Base-by-base conservation (phyloP, 2,888 invertebrate species). In the Cheilosia soror region DNA sequence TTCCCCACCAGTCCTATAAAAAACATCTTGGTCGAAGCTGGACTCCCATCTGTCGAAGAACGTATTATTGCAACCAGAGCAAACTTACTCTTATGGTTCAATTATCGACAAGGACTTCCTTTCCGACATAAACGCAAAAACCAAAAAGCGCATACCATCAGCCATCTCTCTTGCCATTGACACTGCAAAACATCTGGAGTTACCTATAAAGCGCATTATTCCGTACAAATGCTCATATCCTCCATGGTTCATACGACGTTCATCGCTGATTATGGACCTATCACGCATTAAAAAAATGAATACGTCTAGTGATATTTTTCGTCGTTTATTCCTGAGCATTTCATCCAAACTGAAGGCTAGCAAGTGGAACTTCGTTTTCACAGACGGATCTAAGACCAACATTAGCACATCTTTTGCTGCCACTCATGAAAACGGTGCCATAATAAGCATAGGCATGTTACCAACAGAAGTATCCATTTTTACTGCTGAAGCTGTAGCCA, bases 1-100 rank as follows among this genome's bases (percentile, higher is more conserved):
- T 84, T 69, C 15, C 65, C 69, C 11, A 78, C 68, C 7, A 62
- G 72, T n/a, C 55, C 69, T 20, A 83, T 63, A n/a, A 68, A 47
- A 63, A 68, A 63, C 25, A 78, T 78, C 5, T 25, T 77, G 11
- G 68, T 40, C 11, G 83, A 73, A 68, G 58, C 69, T 33, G 66
- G 42, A n/a, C n/a, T n/a, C n/a, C n/a, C n/a, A n/a, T n/a, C n/a
- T n/a, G n/a, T n/a, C n/a, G n/a, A n/a, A n/a, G n/a, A n/a, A n/a
- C n/a, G n/a, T n/a, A n/a, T n/a, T n/a, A n/a, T n/a, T n/a, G n/a
- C n/a, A n/a, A n/a, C n/a, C n/a, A n/a, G n/a, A n/a, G n/a, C n/a
- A n/a, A n/a, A n/a, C 42, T 9, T 42, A 13, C 42, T 13, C 2
- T 42, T 11, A 42, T 0, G 42, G 42, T 9, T 42, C 42, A 42